These are phyloP conservation scores for Isoperla grammatica DNA, from an alignment of 2,888 invertebrate genomes.

Conservation along the genomic window DNA sequence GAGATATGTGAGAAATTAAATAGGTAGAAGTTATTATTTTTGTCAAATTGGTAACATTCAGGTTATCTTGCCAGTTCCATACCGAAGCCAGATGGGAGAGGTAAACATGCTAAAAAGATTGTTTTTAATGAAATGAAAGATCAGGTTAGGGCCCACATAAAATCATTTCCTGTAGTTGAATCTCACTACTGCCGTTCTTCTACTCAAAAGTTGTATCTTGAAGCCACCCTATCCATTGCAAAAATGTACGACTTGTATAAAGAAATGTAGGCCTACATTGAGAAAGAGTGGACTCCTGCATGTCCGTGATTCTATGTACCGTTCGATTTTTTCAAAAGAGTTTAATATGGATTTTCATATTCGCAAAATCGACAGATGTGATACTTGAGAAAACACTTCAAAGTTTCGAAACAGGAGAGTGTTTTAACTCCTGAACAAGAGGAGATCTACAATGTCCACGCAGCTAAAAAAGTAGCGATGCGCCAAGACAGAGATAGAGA, in stretches of 20 bases:
- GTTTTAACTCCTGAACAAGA: not conserved
- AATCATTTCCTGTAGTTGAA: conserved; percentile 25
- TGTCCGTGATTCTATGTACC: no score
- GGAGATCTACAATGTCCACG: no score
- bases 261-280: conserved; percentile 16
- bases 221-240: conserved; percentile 19
- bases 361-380: no score
- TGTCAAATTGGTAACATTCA: no score
- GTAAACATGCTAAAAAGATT: conserved; percentile 11
- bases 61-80: no score
- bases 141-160: conserved; percentile 19
- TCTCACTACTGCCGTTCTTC: conserved; percentile 27
- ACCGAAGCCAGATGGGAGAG: no score
- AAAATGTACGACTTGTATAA: conserved; percentile 27
- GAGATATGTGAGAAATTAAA: no score
- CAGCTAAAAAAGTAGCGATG: no score
- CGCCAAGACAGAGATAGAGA: no score
- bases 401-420: conserved; percentile 5
- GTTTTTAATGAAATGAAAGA: not conserved
- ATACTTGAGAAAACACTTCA: not conserved
- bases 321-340: no score
- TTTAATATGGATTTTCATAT: no score
- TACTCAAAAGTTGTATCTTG: conserved; percentile 23
- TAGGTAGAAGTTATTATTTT: no score
- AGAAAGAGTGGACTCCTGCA: not conserved